These are phyloP conservation scores for Ahaetulla prasina DNA, from an alignment of 2,113 vertebrate genomes.

Conservation along the genomic window DNA sequence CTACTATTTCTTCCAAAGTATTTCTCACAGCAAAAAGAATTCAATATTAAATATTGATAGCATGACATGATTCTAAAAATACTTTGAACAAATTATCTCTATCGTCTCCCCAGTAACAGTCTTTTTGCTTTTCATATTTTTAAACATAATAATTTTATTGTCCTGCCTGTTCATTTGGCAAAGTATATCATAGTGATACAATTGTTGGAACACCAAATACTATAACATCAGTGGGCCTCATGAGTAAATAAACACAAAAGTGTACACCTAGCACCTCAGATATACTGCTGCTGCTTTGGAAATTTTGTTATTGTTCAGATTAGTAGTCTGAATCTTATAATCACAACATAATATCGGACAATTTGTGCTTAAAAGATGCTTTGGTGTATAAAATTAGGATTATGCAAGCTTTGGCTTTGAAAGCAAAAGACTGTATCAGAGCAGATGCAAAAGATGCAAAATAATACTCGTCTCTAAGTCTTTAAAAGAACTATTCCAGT, in stretches of 20 bases:
- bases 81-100: background rate
- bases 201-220: background rate
- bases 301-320: background rate
- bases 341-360: background rate
- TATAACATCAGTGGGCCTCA: background rate
- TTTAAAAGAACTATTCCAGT: background rate
- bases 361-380: background rate
- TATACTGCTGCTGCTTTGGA: background rate
- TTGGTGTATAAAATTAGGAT: background rate
- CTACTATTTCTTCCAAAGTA: background rate
- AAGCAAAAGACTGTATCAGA: background rate
- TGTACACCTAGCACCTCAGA: background rate
- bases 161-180: background rate
- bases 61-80: background rate
- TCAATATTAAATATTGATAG: background rate
- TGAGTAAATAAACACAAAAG: background rate
- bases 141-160: background rate
- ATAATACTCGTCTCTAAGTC: background rate
- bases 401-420: background rate
- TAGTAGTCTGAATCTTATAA: background rate
- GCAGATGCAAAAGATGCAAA: background rate
- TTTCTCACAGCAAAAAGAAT: background rate
- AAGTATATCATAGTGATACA: background rate
- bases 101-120: background rate
- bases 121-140: background rate